Conservation (phyloP, 2,888 invertebrate species). For the Drosophila recens region DNA sequence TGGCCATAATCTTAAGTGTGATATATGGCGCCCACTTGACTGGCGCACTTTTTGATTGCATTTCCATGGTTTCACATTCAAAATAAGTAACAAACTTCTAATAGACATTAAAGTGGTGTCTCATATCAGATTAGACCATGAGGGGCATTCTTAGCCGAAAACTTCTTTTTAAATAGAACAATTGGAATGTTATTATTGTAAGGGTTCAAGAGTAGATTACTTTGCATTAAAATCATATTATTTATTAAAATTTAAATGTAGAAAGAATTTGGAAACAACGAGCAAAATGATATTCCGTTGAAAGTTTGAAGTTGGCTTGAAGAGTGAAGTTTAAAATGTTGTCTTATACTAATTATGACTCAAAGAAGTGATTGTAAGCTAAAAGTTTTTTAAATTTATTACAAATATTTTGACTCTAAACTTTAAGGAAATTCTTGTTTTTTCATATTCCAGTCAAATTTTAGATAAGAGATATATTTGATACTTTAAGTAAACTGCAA, state of each 20-base stretch:
- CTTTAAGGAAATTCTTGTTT: background rate
- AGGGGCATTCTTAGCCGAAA: background rate
- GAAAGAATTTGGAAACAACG: no score
- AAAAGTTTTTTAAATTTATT: no score
- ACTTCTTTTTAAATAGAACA: background rate
- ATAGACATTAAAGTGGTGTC: constrained; percentile 27
- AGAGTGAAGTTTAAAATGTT: no score
- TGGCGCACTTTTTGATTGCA: constrained; percentile 47
- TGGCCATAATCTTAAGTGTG: constrained; percentile 54
- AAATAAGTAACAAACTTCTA: constrained; percentile 48
- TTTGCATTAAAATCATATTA: no score
- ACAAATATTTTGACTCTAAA: background rate
- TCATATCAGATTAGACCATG: constrained; percentile 3
- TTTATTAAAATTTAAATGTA: no score
- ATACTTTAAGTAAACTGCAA: background rate
- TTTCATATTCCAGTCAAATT: background rate
- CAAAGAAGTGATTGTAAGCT: no score
- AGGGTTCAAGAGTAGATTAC: background rate
- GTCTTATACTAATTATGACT: no score
- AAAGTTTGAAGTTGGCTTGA: no score
- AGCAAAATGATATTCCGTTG: no score
- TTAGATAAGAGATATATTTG: background rate
- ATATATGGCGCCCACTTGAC: constrained; percentile 50
- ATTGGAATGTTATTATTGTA: background rate
- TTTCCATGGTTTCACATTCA: constrained; percentile 43